Evolutionary conservation across 2,888 invertebrate genomes (phyloP), one percentile per base, ranked within the genome.

Genomic region (Clanis bilineata): DNA sequence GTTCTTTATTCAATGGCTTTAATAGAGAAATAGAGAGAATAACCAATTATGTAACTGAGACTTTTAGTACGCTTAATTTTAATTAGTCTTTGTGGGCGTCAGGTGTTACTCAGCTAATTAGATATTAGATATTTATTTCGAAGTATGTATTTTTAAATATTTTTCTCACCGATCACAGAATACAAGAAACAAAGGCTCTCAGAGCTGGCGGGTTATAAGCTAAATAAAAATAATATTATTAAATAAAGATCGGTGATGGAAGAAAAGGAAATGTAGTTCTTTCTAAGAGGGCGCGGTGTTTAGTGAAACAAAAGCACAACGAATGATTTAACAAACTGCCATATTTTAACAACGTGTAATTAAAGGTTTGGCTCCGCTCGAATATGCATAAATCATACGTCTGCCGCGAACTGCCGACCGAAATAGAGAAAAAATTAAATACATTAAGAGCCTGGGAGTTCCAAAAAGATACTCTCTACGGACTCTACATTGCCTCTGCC

Each of bases 271-370:
- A 77, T 77, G 74, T 74, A 66, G 77, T 76, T 77, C 75, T 74
- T 73, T 80, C 67, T 79, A 62, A 81, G 79, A 84, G 83, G 85
- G 85, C 80, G 85, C 83, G 84, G 87, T 77, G 80, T 85, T 85
- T 82, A 81, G 79, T 86, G 85, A 92, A 91, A 91, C 91, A 91
- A 92, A 92, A 90, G 88, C 84, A 83, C 73, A 71, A 77, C 76
- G 77, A 88, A 88, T 86, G 85, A 88, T 91, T 89, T 91, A 91
- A 92, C 91, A 90, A 91, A 91, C 92, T 91, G 92, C 90, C 91
- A 92, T 92, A 92, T 92, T 90, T 92, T 92, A 92, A 92, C 92
- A 92, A 92, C 92, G 82, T 90, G 87, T 92, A 92, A 92, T 92
- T 92, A 92, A 92, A 92, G 92, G 91, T 90, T 90, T 87, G 89